These are phyloP conservation scores for Psittacula echo DNA, from an alignment of 2,797 vertebrate species.

Conservation along the genomic window DNA sequence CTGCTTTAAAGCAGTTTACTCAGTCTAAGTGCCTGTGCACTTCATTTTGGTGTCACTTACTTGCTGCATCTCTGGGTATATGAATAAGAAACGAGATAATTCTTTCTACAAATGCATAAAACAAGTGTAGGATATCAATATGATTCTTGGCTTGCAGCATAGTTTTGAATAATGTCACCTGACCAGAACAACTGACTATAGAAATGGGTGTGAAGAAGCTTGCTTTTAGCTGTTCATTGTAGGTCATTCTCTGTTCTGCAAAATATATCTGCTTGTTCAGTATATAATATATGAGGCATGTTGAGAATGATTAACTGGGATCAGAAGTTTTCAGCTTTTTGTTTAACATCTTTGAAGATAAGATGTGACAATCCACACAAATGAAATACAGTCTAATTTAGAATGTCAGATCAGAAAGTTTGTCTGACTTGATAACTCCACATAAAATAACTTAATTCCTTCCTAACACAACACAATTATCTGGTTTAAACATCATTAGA, in stretches of 20 bases:
- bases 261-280: not conserved
- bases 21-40: not conserved
- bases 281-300: not conserved
- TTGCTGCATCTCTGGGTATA: not conserved
- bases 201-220: not conserved
- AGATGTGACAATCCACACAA: not conserved
- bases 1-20: not conserved
- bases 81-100: not conserved
- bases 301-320: not conserved
- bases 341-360: not conserved
- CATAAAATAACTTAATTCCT: not conserved
- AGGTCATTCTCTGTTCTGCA: not conserved
- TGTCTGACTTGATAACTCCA: not conserved
- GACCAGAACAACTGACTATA: not conserved
- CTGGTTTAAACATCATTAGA: not conserved
- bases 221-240: not conserved
- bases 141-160: not conserved
- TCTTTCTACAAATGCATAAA: not conserved
- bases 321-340: not conserved
- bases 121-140: not conserved
- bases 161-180: not conserved
- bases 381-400: not conserved
- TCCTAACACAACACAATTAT: not conserved
- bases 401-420: not conserved
- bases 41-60: not conserved